These are phyloP conservation scores for Conus ventricosus DNA, from an alignment of 1,140 invertebrate genomes.

Conservation along the genomic window DNA sequence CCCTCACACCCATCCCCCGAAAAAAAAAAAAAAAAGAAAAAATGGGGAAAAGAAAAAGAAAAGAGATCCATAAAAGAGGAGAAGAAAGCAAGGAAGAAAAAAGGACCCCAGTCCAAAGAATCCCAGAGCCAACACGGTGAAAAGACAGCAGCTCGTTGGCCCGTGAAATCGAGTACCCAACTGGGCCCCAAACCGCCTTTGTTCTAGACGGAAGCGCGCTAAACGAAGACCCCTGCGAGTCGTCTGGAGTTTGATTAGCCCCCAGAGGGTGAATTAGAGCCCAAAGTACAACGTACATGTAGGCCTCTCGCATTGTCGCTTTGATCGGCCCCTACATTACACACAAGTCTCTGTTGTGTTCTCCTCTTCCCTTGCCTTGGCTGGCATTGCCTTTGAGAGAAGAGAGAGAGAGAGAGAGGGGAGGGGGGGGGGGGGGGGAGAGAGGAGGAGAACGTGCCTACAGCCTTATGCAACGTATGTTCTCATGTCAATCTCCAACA, in stretches of 20 bases:
- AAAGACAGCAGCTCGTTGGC: not conserved
- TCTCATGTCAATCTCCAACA: too few relatives aligned
- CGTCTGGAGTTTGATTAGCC: conserved; percentile 9
- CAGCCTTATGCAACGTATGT: too few relatives aligned
- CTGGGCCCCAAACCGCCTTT: conserved; percentile 2
- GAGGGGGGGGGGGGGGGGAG: not conserved
- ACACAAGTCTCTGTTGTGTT: not conserved
- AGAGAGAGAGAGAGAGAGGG: conserved; percentile 10
- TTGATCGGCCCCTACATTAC: conserved; percentile 10
- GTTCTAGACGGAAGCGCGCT: conserved; percentile 12
- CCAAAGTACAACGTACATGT: not conserved
- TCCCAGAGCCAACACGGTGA: not conserved
- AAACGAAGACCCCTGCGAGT: not conserved
- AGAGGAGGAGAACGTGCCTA: not conserved
- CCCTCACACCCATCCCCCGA: too few relatives aligned
- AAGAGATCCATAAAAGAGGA: too few relatives aligned
- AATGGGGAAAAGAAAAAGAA: too few relatives aligned
- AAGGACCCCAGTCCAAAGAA: too few relatives aligned
- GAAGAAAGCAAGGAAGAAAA: too few relatives aligned
- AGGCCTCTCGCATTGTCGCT: not conserved
- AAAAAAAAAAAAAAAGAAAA: too few relatives aligned
- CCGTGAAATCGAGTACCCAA: conserved; percentile 16
- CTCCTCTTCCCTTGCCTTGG: too few relatives aligned
- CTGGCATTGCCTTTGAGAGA: not conserved
- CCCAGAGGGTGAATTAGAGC: conserved; percentile 4